These are phyloP conservation scores for Brachionus manjavacas DNA, from an alignment of 1,140 invertebrate genomes.

Conservation along the genomic window DNA sequence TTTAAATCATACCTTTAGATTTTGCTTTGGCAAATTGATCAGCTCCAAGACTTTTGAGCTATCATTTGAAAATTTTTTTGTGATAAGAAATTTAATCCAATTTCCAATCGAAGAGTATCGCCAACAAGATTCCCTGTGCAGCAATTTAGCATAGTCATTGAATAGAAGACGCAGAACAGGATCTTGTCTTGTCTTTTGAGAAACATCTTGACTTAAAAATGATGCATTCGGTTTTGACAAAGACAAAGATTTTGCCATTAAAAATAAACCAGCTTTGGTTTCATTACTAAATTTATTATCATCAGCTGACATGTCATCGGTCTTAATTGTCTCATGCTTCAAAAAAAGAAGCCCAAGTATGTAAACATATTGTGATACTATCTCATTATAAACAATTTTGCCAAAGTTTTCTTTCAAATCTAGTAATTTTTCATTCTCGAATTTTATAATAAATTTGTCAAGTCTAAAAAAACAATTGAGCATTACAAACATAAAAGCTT, in stretches of 20 bases:
- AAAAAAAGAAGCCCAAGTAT: not conserved
- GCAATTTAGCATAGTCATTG: not conserved
- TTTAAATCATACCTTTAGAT: not conserved
- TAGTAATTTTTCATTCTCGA: not conserved
- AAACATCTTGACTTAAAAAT: not conserved
- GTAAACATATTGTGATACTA: not conserved
- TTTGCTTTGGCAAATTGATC: not conserved
- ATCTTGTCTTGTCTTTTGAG: not conserved
- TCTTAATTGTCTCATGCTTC: not conserved
- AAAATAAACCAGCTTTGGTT: not conserved
- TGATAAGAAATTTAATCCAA: not conserved
- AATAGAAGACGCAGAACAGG: not conserved
- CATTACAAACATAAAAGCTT: not conserved
- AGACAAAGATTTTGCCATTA: not conserved
- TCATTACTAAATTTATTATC: not conserved
- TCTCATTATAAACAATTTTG: not conserved
- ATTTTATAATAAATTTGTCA: not conserved
- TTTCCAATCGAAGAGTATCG: not conserved
- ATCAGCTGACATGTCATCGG: not conserved
- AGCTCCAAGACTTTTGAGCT: not conserved
- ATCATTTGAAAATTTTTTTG: not conserved
- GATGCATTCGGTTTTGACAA: not conserved
- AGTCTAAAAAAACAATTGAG: not conserved
- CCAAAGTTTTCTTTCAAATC: not conserved
- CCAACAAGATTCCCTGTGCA: slow-evolving; percentile 16